Evolutionary conservation across 2,113 vertebrate species (phyloP), one percentile per base, ranked within the genome.

Genomic region (Ceyx margarethae): DNA sequence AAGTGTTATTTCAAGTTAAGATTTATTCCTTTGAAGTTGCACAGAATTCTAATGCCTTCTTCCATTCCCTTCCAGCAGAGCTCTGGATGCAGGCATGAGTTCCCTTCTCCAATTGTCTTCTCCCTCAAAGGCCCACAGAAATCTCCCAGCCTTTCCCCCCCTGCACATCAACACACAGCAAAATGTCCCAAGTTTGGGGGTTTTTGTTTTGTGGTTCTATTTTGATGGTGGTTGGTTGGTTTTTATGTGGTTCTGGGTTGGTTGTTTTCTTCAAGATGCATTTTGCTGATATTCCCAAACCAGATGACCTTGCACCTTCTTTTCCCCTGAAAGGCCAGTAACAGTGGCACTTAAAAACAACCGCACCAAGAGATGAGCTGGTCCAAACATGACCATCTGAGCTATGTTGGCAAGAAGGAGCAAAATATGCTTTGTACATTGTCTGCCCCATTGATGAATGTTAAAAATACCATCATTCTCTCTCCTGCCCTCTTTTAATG

Each of bases 11-110:
- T 91, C 37, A 86, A 57, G n/a, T 33, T 78, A 69, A 67, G 15
- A 74, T 25, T 72, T 89, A 81, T 90, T 65, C 62, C 65, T 88
- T 91, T 57, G 75, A 72, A 85, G 84, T 2, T 74, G n/a, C 76
- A 91, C 53, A 83, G 61, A 67, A 75, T 72, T 80, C 85, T 90
- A 90, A 83, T 3, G 21, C 18, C 6, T 86, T 54, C 57, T 93
- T 95, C 88, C 48, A 86, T 91, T 90, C 66, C 45, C 37, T 75
- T 90, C 86, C 83, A 93, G 62, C 16, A 88, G 35, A 68, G 40
- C 13, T 86, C 69, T 91, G 80, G 19, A 81, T 64, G 25, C 37
- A n/a, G 40, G 11, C 50, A 28, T 25, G 29, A 93, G 26, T 72
- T 83, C 66, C n/a, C 56, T 81, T 81, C 53, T 87, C 43, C 69